Conservation (phyloP, 2,888 invertebrate species). For the Metopia argyrocephala region DNA sequence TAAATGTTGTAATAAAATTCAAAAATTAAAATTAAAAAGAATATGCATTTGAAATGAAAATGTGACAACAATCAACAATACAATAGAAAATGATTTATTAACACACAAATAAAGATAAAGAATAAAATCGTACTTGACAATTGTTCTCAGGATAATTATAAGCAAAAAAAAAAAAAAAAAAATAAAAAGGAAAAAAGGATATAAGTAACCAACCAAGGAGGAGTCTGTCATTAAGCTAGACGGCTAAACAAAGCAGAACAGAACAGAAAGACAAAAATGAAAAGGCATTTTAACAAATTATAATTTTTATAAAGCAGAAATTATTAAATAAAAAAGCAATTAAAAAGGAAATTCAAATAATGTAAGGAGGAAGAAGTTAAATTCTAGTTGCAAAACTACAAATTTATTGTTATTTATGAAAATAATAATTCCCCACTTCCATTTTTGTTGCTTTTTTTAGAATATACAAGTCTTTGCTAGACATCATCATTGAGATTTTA, state of each 20-base stretch:
- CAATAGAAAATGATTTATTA: conserved; percentile 49
- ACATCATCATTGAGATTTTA: background rate
- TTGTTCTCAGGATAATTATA: conserved; percentile 44
- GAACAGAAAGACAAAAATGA: background rate
- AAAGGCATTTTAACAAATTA: conserved; percentile 38
- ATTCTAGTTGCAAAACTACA: background rate
- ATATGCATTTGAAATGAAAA: conserved; percentile 44
- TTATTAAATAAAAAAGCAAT: background rate
- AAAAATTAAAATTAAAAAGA: background rate
- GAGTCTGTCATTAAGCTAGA: background rate
- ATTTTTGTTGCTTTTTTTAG: no score
- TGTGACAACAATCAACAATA: conserved; percentile 44
- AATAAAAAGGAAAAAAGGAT: background rate
- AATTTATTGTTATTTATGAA: no score
- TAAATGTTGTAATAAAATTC: conserved; percentile 11
- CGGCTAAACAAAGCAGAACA: background rate
- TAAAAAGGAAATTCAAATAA: background rate
- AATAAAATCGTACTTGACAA: background rate
- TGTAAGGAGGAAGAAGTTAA: background rate
- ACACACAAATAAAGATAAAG: conserved; percentile 7
- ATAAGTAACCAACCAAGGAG: no score
- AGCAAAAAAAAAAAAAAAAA: conserved; percentile 29
- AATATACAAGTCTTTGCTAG: no score
- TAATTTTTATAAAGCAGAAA: background rate
- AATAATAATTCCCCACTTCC: no score